A percentile compares a stretch with the other conserved stretches of the same genome.
These are phyloP conservation scores for Eulemur albifrons DNA, from an alignment of 2,797 vertebrate genomes.

Conservation along the genomic window DNA sequence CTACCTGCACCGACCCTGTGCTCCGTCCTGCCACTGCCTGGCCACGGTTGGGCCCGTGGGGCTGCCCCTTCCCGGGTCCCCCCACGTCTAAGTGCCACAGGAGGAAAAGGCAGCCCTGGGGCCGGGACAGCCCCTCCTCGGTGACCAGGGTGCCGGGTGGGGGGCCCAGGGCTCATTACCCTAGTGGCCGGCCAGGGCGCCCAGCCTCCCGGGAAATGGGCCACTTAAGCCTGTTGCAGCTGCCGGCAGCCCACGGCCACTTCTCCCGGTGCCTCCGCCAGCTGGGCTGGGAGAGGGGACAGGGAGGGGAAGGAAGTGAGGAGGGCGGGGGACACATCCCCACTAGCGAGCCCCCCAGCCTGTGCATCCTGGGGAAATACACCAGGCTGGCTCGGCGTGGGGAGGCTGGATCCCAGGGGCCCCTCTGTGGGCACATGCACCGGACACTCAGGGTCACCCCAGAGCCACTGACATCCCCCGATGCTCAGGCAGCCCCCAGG, in stretches of 20 bases:
- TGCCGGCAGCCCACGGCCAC: constrained; percentile 71
- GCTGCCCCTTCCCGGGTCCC: too few relatives aligned
- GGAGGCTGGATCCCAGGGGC: not conserved
- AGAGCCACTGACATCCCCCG: too few relatives aligned
- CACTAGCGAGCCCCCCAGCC: not conserved
- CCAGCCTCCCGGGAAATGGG: constrained; percentile 81
- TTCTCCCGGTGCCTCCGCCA: constrained; percentile 62
- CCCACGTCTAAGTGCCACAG: not conserved
- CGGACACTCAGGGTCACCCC: not conserved
- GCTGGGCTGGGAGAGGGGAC: not conserved
- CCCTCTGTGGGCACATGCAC: too few relatives aligned
- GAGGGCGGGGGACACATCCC: too few relatives aligned
- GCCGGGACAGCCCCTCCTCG: not conserved
- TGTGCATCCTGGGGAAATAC: not conserved
- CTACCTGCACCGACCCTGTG: not conserved
- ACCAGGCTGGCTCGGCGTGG: rapidly evolving
- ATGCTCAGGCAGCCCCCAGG: not conserved
- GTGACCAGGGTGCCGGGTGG: not conserved
- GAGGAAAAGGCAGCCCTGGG: not conserved
- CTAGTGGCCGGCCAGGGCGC: constrained; percentile 77
- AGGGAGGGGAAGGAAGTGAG: not conserved
- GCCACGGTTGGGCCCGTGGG: not conserved
- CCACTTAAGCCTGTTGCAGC: constrained; percentile 81
- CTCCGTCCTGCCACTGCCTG: not conserved
- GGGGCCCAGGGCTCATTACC: constrained; percentile 76